phyloP scores from a whole-genome alignment of 2,113 vertebrate species.

The Entomyzon cyanotis region DNA sequence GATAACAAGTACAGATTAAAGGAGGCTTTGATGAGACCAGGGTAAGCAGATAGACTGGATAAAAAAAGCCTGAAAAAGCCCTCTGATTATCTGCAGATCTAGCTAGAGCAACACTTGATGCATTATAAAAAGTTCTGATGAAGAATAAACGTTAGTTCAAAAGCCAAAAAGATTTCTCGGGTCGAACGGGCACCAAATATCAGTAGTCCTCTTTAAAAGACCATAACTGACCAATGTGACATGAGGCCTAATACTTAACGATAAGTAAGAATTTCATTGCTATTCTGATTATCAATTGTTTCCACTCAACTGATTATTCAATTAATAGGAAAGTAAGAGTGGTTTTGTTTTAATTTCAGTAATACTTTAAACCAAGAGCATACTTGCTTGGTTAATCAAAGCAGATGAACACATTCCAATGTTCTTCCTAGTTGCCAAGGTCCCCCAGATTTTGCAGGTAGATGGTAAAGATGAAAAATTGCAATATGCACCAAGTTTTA shows the following conservation, averaged over 20 bases:
- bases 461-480: background rate
- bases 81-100: background rate
- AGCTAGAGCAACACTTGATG: background rate
- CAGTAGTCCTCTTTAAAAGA: background rate
- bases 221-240: background rate
- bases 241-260: background rate
- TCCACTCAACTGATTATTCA: background rate
- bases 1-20: background rate
- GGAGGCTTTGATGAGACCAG: background rate
- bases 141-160: background rate
- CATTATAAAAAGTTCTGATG: background rate
- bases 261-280: background rate
- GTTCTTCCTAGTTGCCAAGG: background rate
- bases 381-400: background rate
- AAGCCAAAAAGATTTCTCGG: background rate
- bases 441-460: background rate
- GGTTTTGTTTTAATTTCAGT: background rate
- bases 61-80: background rate
- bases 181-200: background rate
- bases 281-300: background rate
- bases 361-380: background rate
- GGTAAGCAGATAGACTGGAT: background rate
- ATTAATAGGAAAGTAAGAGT: background rate
- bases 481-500: background rate
- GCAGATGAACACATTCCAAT: background rate